Percentiles rank a stretch among this genome's conserved stretches.
phyloP scores from a whole-genome alignment of 1,140 invertebrate species.

The Drosophila lini region DNA sequence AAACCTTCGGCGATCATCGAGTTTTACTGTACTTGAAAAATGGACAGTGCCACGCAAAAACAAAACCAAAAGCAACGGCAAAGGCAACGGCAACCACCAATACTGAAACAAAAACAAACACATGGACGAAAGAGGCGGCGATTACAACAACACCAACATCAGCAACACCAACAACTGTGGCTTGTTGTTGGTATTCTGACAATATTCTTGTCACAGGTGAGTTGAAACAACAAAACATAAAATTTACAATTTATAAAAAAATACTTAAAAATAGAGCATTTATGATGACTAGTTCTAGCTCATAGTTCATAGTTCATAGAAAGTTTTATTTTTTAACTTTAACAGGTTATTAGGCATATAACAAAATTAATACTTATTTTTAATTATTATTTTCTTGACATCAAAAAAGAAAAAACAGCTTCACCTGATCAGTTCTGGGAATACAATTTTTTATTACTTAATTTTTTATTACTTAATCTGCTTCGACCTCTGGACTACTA shows the following conservation, averaged over 20 bases:
- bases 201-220: slow-evolving; percentile 70
- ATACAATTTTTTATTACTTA: background rate
- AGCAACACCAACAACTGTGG: slow-evolving; percentile 38
- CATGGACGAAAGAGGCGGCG: slow-evolving; percentile 26
- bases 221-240: slow-evolving; percentile 14
- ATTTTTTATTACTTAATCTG: background rate
- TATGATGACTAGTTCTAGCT: too few relatives aligned
- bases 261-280: background rate
- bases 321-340: background rate
- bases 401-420: too few relatives aligned
- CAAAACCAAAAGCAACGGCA: slow-evolving; percentile 18
- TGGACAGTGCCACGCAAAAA: slow-evolving; percentile 52
- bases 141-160: slow-evolving; percentile 20
- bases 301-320: background rate
- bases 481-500: background rate
- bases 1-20: slow-evolving; percentile 38
- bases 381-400: background rate
- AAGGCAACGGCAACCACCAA: slow-evolving; percentile 16
- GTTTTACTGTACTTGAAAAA: slow-evolving; percentile 65
- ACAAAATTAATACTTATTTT: background rate
- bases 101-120: slow-evolving; percentile 22
- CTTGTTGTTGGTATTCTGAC: slow-evolving; percentile 62
- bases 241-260: background rate
- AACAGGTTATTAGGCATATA: background rate
- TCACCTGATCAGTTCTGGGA: slow-evolving; percentile 7